phyloP scores from a whole-genome alignment of 2,797 vertebrate species.

The Diglossa cyanea region DNA sequence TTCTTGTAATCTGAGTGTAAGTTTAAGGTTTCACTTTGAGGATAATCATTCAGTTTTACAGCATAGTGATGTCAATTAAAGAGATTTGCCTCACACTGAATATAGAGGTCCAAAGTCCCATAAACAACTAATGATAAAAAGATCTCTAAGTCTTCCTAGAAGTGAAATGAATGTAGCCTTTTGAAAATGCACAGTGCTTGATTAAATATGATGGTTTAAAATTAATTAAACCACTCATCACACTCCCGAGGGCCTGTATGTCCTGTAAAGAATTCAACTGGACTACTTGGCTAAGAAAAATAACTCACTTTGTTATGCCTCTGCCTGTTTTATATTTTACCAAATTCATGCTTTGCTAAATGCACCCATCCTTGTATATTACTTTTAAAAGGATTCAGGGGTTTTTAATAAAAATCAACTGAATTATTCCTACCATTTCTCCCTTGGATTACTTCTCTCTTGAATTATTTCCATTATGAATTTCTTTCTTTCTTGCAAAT shows the following conservation, averaged over 20 bases:
- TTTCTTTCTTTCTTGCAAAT: neutral
- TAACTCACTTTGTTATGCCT: neutral
- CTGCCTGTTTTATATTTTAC: neutral
- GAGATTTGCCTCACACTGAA: conserved; percentile 33
- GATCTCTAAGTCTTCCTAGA: conserved; percentile 12
- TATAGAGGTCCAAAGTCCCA: neutral
- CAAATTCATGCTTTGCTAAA: neutral
- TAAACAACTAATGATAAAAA: neutral
- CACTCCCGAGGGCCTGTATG: neutral
- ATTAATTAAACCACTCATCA: conserved; percentile 56
- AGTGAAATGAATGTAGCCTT: neutral
- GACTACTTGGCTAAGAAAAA: neutral
- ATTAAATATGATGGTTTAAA: conserved; percentile 45
- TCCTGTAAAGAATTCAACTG: neutral
- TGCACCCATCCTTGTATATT: neutral
- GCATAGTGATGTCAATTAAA: neutral
- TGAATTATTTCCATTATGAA: neutral
- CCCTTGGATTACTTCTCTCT: conserved; percentile 5
- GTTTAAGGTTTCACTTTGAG: neutral
- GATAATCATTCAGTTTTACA: neutral
- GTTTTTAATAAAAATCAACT: conserved; percentile 56
- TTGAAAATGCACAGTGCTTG: conserved; percentile 11
- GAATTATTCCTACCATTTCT: conserved; percentile 23
- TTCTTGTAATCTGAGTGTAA: neutral
- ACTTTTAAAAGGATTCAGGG: neutral